Evolutionary conservation across 2,113 vertebrate genomes (phyloP), one percentile per base, ranked within the genome.

Genomic region (Hepsetus odoe): DNA sequence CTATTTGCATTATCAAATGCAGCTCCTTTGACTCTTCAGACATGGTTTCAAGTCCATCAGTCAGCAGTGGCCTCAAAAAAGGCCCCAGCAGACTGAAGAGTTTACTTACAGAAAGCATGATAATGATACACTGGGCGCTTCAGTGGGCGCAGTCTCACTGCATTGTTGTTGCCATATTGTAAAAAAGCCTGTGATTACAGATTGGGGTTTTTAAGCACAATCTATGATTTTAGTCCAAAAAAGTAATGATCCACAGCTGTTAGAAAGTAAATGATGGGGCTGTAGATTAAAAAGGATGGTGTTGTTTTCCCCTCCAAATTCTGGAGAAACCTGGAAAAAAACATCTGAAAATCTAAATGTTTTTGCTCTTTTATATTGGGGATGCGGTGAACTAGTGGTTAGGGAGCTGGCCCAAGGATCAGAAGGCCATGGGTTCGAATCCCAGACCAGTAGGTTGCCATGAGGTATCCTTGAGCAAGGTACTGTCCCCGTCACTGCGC

Each of bases 181-280:
- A 40, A 13, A 66, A 67, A 76, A 56, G 24, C 32, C 61, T 2
- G 46, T 76, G 62, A 76, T 76, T 76, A 76, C 32, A 76, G 62
- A 55, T 62, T 76, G 30, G 35, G 46, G 26, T 35, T 75, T 53
- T 65, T 64, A 26, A 28, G 14, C 16, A 3, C 14, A 55, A 46
- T n/a, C 61, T 67, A 67, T 76, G 74, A 67, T 66, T 62, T 67
- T 20, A 56, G 33, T 22, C 35, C 49, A 40, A 59, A 42, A 59
- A 30, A 62, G 26, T 22, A 24, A 75, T 24, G 20, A 51, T 32
- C 28, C 44, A 53, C 61, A 65, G 58, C 53, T 53, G 40, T 32
- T 65, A 35, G 14, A 75, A 75, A 75, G 58, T 61, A 35, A 16
- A 53, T 14, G 61, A 46, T 38, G 61, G 61, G 38, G 61, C 73